Conservation (phyloP, 2,113 vertebrate genomes). For the Capricornis sumatraensis region DNA sequence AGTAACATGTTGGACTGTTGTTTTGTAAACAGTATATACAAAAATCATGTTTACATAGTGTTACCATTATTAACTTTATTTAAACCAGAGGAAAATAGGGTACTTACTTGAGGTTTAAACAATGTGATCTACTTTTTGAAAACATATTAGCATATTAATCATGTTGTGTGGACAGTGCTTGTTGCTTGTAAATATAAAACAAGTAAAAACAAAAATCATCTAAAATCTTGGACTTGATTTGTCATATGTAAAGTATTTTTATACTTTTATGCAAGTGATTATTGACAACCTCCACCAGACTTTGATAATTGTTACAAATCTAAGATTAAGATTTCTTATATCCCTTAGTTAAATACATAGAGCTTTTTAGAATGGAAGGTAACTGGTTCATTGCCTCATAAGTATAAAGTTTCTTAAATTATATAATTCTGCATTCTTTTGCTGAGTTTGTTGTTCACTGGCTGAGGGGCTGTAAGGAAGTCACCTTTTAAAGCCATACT, state of each 20-base stretch:
- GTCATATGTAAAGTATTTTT: not conserved
- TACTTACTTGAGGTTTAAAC: not conserved
- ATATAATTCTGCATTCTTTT: not conserved
- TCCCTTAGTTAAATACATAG: not conserved
- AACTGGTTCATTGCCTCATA: not conserved
- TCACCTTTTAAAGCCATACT: not conserved
- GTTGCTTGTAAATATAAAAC: not conserved
- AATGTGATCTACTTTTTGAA: not conserved
- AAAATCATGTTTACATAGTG: not conserved
- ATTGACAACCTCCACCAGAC: not conserved
- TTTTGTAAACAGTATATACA: slow-evolving; percentile 18
- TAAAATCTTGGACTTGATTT: not conserved
- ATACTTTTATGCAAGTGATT: not conserved
- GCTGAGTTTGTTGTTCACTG: not conserved
- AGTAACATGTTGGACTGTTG: not conserved
- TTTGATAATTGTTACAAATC: not conserved
- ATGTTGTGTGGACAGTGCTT: not conserved
- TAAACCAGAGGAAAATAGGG: not conserved
- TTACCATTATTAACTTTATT: not conserved
- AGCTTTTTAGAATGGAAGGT: not conserved
- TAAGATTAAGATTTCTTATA: not conserved
- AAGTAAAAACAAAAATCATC: not conserved
- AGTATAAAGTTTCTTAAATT: not conserved
- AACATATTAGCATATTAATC: not conserved
- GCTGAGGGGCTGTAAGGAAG: not conserved